Base-by-base conservation (phyloP, 1,140 invertebrate genomes). In the Drosophila pandora region DNA sequence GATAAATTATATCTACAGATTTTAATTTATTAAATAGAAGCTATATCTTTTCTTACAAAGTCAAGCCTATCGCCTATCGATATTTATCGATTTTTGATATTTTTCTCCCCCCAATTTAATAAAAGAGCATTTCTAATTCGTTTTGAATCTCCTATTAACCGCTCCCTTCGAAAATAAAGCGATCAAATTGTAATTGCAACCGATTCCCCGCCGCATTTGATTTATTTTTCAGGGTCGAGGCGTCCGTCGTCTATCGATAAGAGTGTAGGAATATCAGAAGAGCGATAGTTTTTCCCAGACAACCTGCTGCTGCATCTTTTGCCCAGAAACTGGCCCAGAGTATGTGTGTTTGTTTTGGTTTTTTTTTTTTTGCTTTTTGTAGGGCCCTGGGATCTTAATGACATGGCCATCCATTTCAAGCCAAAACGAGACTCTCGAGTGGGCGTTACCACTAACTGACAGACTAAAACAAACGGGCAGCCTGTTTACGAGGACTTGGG, bases 401-500 rank as follows among this genome's bases (percentile, higher is more conserved):
- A 82, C 83, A 82, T 76, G 83, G 83, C 75, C 82, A 87, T 87
- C 78, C 83, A 82, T 87, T 87, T 79, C 54, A 75, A 53, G 74
- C 60, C 74, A 52, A 65, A 75, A 87, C 76, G 52, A 64, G 60
- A 52, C 45, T 22, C 43, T 17, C 43, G 65, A 68, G 83, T 88
- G 83, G 83, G 83, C 83, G 83, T 88, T 79, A 45, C 84, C 83
- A 23, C 63, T 89, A 89, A 89, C 83, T 88, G 83, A 88, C 83
- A 88, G 83, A 52, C 64, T 9, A 57, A 57, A 39, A 57, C 52
- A 63, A 63, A 49, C 59, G 70, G 57, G 25, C 47, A 55, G 58
- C 65, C 43, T 54, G 60, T 63, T 56, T 53, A 45, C 52, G 59
- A 75, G 61, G 55, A 54, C 52, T 59, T 76, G 70, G 61, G 73